A percentile compares a stretch with the other conserved stretches of the same genome.
These are phyloP conservation scores for Arenaria interpres DNA, from an alignment of 2,113 vertebrate genomes.

Conservation along the genomic window DNA sequence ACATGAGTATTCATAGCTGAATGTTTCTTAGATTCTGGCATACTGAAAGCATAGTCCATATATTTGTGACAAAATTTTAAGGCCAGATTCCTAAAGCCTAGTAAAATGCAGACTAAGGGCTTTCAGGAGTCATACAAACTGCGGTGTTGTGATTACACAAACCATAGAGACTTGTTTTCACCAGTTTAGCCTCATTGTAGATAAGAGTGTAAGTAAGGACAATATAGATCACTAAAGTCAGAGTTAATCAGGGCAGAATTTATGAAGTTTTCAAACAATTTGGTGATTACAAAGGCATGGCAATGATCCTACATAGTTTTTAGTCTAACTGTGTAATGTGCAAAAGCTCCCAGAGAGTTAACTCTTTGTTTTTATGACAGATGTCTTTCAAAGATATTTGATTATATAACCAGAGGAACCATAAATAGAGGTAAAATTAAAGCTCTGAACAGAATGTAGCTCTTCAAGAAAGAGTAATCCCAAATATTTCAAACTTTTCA, in stretches of 20 bases:
- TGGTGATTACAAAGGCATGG: neutral
- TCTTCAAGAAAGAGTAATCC: neutral
- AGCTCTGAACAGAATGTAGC: neutral
- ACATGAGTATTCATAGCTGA: neutral
- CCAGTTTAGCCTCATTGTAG: neutral
- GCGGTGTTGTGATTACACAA: neutral
- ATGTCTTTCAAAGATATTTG: neutral
- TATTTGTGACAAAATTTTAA: neutral
- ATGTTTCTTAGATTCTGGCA: neutral
- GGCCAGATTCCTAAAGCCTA: neutral
- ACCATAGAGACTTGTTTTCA: neutral
- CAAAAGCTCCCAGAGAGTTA: neutral
- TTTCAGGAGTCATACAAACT: neutral
- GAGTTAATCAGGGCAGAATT: neutral
- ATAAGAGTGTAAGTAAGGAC: neutral
- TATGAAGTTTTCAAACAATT: neutral
- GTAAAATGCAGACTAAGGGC: neutral
- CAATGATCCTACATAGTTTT: neutral
- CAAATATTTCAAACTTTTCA: neutral
- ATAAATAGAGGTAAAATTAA: neutral
- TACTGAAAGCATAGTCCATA: neutral
- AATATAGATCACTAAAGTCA: neutral
- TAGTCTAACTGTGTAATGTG: neutral
- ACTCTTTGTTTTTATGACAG: neutral
- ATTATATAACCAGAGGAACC: neutral